Evolutionary conservation across 2,888 invertebrate genomes (phyloP).

Genomic region (Pelosia muscerda): DNA sequence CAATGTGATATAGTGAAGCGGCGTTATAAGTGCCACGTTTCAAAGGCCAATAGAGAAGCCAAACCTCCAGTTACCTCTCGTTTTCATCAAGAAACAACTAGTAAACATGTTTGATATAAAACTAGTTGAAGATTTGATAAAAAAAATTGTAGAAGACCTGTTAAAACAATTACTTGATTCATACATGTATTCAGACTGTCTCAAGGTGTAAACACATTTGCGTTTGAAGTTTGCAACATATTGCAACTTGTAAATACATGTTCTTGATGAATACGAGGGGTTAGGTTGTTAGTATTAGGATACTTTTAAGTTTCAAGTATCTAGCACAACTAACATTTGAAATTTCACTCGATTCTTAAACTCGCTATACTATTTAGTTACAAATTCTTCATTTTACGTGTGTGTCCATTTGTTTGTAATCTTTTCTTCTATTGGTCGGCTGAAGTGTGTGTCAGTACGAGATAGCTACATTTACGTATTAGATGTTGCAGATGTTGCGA

Average conservation of each 20-base stretch:
- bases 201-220: too few species aligned
- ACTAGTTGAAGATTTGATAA: too few species aligned
- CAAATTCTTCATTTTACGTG: conserved; percentile 32
- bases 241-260: too few species aligned
- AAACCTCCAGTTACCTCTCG: conserved; percentile 61
- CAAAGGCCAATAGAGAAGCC: conserved; percentile 72
- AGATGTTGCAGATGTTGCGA: conserved; percentile 44
- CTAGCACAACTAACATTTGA: conserved; percentile 45
- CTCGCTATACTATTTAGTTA: conserved; percentile 50
- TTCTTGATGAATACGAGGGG: too few species aligned
- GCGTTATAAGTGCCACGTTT: conserved; percentile 57
- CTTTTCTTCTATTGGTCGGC: conserved; percentile 68
- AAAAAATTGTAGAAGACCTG: too few species aligned
- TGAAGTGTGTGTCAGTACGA: conserved; percentile 52
- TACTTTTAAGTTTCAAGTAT: conserved; percentile 34
- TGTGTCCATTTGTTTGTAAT: conserved; percentile 51
- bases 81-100: too few species aligned
- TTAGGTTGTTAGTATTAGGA: conserved; percentile 52
- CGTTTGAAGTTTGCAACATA: too few species aligned
- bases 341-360: conserved; percentile 40
- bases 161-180: too few species aligned
- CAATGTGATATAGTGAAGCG: conserved; percentile 51
- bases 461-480: conserved; percentile 21
- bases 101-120: too few species aligned
- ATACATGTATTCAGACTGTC: too few species aligned